Evolutionary conservation across 2,797 vertebrate species (phyloP).

Genomic region (Centropyge bicolor): DNA sequence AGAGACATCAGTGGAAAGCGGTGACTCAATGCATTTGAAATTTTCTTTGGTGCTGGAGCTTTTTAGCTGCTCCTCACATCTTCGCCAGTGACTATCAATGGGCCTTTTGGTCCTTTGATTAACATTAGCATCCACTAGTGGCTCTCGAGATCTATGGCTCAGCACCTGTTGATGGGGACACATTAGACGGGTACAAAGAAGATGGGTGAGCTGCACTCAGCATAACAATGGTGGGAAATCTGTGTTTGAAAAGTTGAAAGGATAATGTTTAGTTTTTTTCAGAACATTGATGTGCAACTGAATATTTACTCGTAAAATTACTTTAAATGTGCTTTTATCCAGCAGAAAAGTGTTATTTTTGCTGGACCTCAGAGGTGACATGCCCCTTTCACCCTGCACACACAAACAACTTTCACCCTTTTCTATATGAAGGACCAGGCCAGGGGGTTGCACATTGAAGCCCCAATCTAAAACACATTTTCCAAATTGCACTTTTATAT

Average conservation of each 20-base stretch:
- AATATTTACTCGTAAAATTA: neutral
- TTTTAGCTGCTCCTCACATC: slow-evolving; percentile 58
- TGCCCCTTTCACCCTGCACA: neutral
- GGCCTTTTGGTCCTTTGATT: slow-evolving; percentile 67
- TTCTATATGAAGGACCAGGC: neutral
- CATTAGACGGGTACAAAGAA: slow-evolving; percentile 67
- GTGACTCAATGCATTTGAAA: slow-evolving; percentile 41
- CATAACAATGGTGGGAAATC: slow-evolving; percentile 27
- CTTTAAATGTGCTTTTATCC: neutral
- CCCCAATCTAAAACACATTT: neutral
- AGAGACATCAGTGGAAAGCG: slow-evolving; percentile 43
- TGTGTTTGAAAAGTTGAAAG: slow-evolving; percentile 24
- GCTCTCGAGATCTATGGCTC: slow-evolving; percentile 64
- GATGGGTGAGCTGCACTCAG: slow-evolving; percentile 43
- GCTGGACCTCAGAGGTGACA: neutral
- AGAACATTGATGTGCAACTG: neutral
- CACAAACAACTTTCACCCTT: neutral
- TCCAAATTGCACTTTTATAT: neutral
- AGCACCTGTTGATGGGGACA: slow-evolving; percentile 59
- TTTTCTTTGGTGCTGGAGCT: slow-evolving; percentile 38
- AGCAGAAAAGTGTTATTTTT: neutral
- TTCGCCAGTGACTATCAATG: slow-evolving; percentile 50
- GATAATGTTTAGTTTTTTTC: neutral
- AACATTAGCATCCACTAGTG: slow-evolving; percentile 75
- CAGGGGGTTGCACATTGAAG: neutral